These are phyloP conservation scores for Orycteropus afer DNA, from an alignment of 2,113 vertebrate species.

Conservation along the genomic window DNA sequence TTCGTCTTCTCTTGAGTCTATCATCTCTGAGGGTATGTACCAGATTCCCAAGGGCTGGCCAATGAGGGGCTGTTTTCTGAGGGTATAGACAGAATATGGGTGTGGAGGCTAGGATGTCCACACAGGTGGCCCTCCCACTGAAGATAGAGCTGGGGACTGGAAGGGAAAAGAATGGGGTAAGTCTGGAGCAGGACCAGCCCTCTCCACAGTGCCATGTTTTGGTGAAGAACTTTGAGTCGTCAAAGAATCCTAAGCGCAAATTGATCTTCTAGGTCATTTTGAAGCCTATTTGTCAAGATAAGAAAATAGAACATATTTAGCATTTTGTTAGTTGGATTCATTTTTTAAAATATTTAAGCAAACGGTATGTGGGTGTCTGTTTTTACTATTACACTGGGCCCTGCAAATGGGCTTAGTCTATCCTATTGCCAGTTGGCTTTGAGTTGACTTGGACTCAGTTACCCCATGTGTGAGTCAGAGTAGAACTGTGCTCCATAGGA, in stretches of 20 bases:
- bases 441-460: not conserved
- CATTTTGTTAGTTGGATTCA: not conserved
- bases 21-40: not conserved
- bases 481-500: not conserved
- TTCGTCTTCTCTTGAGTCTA: not conserved
- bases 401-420: not conserved
- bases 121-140: not conserved
- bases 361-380: not conserved
- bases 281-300: not conserved
- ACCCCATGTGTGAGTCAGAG: not conserved
- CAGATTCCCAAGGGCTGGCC: not conserved
- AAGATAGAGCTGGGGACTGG: not conserved
- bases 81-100: not conserved
- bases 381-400: not conserved
- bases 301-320: not conserved
- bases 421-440: not conserved
- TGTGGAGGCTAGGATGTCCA: not conserved
- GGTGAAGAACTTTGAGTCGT: not conserved
- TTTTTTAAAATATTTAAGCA: not conserved
- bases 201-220: fast-evolving
- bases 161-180: not conserved
- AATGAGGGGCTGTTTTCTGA: not conserved
- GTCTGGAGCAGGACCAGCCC: not conserved
- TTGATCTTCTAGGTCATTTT: not conserved
- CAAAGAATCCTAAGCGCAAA: not conserved